Percentiles rank a stretch among this genome's conserved stretches.
Conservation (phyloP, 2,113 vertebrate species). For the Hemiscyllium ocellatum region DNA sequence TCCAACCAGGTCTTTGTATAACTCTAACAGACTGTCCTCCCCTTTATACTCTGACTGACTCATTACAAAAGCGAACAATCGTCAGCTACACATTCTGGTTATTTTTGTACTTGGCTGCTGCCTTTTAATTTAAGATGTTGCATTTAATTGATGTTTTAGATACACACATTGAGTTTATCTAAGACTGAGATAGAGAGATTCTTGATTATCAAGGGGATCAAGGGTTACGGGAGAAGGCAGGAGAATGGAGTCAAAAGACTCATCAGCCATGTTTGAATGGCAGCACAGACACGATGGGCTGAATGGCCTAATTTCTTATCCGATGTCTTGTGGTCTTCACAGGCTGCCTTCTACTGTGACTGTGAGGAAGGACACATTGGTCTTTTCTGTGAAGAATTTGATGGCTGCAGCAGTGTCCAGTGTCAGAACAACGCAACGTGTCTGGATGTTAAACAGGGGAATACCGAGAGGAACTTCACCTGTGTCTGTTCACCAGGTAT, state of each 20-base stretch:
- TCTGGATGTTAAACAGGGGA: slow-evolving; percentile 67
- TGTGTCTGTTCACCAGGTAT: slow-evolving; percentile 77
- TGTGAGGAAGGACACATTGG: slow-evolving; percentile 76
- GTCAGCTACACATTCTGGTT: neutral
- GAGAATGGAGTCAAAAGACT: too few relatives aligned
- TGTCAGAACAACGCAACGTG: slow-evolving; percentile 83
- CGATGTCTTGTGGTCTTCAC: slow-evolving; percentile 36
- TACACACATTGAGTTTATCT: too few relatives aligned
- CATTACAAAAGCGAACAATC: neutral
- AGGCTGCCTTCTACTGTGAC: slow-evolving; percentile 83
- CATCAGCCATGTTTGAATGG: too few relatives aligned
- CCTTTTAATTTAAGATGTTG: neutral
- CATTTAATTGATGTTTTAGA: neutral
- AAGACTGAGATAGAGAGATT: too few relatives aligned
- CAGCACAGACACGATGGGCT: too few relatives aligned
- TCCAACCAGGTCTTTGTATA: neutral
- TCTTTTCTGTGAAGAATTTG: slow-evolving; percentile 82
- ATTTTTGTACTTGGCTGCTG: neutral
- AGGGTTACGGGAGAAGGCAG: too few relatives aligned
- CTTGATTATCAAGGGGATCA: too few relatives aligned
- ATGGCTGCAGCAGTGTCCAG: slow-evolving; percentile 74
- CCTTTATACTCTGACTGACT: neutral
- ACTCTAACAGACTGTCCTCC: neutral
- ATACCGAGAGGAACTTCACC: slow-evolving; percentile 72
- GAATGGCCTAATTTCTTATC: too few relatives aligned